Conservation (phyloP, 2,113 vertebrate species). For the Hylia prasina region DNA sequence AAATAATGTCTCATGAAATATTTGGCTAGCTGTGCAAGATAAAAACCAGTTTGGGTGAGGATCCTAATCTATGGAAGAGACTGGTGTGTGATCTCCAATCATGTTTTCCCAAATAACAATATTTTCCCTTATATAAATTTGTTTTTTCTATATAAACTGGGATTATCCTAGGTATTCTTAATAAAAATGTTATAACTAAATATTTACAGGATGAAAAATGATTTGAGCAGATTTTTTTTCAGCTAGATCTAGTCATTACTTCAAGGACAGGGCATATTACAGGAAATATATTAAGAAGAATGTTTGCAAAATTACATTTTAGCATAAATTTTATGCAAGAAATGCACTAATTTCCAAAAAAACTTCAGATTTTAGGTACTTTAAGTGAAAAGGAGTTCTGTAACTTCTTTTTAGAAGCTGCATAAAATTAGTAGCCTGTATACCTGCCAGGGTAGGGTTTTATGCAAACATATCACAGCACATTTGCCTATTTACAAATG, state of each 20-base stretch:
- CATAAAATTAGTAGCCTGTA: neutral
- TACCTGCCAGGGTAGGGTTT: neutral
- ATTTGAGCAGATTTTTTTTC: neutral
- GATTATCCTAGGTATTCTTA: neutral
- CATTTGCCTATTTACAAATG: neutral
- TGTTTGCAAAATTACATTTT: neutral
- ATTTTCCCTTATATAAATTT: neutral
- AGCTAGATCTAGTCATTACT: neutral
- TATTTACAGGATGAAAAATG: neutral
- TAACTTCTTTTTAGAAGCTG: neutral
- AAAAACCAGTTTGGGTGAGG: neutral
- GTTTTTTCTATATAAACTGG: neutral
- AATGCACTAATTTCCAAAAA: neutral
- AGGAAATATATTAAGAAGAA: neutral
- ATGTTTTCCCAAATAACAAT: neutral
- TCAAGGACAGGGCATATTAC: neutral
- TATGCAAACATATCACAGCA: neutral
- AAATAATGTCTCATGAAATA: neutral
- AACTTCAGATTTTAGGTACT: neutral
- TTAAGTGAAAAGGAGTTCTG: neutral
- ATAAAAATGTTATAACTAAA: neutral
- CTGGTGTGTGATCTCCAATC: neutral
- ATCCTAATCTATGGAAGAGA: neutral
- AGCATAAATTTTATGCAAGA: neutral
- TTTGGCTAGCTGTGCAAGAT: neutral